Conservation (phyloP, 1,140 invertebrate genomes). For the Propsilocerus akamusi region DNA sequence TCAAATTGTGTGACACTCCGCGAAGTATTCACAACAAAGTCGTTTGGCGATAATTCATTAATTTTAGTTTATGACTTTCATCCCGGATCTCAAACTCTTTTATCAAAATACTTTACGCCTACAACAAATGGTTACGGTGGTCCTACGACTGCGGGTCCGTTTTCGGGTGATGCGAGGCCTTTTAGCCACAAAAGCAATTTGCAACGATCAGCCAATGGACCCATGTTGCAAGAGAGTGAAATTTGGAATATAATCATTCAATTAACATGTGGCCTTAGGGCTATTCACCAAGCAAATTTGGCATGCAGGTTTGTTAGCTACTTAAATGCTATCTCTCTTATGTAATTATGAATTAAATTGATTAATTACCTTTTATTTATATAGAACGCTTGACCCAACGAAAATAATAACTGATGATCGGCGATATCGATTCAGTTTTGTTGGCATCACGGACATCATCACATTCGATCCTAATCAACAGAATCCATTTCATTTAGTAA, state of each 20-base stretch:
- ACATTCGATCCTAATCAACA: constrained; percentile 46
- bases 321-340: background rate
- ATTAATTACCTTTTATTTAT: constrained; percentile 23
- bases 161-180: constrained; percentile 64
- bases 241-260: constrained; percentile 95
- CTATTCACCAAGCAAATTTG: constrained; percentile 69
- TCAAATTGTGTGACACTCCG: constrained; percentile 81
- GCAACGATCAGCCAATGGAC: constrained; percentile 37
- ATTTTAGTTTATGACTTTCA: constrained; percentile 94
- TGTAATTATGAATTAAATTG: background rate
- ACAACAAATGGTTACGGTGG: constrained; percentile 52
- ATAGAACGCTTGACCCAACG: constrained; percentile 67
- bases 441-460: constrained; percentile 68
- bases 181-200: constrained; percentile 62
- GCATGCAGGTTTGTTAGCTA: constrained; percentile 33
- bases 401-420: constrained; percentile 71
- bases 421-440: constrained; percentile 59
- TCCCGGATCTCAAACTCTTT: constrained; percentile 71
- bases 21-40: constrained; percentile 89
- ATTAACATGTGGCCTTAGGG: constrained; percentile 79
- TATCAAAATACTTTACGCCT: constrained; percentile 65
- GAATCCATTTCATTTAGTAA: constrained; percentile 45
- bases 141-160: constrained; percentile 28
- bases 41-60: constrained; percentile 89
- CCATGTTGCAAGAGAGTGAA: constrained; percentile 65